Evolutionary conservation across 2,113 vertebrate genomes (phyloP), one percentile per base, ranked within the genome.

Genomic region (Numida meleagris): DNA sequence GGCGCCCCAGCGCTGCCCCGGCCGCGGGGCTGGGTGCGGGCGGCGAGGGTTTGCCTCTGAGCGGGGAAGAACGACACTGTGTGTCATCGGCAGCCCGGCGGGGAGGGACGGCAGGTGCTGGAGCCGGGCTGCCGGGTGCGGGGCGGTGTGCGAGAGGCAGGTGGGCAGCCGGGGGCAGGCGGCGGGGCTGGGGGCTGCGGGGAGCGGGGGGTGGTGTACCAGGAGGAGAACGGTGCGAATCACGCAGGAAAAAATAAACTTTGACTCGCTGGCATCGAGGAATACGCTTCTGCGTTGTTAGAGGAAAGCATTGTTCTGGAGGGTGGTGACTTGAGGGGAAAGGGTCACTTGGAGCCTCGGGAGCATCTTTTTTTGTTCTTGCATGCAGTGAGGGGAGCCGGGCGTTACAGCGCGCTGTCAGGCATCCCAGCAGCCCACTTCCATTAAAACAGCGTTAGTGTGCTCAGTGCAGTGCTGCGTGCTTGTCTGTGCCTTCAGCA

Each of bases 231-330:
- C 59, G 63, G 51, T 42, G 31, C 17, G 24, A 46, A n/a, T 82
- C 71, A 61, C 10, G 7, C 6, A 13, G 13, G 6, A 23, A 20
- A 31, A 72, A 51, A 36, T 23, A 24, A 71, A 87, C 71, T 95
- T 93, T 40, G 20, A 31, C 24, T 76, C 14, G 16, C 29, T 29
- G 6, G 1, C 16, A 18, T 29, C 12, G 67, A 82, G 46, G 50
- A 67, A 17, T 72, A 5, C 4, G 23, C 62, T 73, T 27, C 73
- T 10, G 19, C 4, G 24, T 76, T 48, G 79, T 66, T 43, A 68
- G 74, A 62, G 71, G 59, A 58, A 66, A 57, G 82, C 85, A 77
- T 96, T 95, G 86, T 94, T 95, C 90, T 38, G 43, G 15, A 9
- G 50, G 81, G 83, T 34, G 73, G 58, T 17, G 57, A 6, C 70